These are phyloP conservation scores for Copsychus sechellarum DNA, from an alignment of 2,113 vertebrate genomes.

Conservation along the genomic window DNA sequence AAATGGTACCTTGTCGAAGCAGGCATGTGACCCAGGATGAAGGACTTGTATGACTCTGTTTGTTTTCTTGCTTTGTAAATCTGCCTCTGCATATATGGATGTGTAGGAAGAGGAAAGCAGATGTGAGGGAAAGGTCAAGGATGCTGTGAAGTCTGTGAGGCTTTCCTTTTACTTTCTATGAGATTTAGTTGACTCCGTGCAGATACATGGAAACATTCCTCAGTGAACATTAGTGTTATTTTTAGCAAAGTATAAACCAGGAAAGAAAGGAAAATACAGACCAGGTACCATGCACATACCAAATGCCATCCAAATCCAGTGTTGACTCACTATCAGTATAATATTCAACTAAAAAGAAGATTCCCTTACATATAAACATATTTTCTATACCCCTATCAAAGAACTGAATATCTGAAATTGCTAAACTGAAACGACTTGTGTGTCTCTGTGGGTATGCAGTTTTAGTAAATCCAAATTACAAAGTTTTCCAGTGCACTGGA, in stretches of 20 bases:
- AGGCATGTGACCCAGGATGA: constrained; percentile 16
- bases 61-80: background rate
- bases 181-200: background rate
- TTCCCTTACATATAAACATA: background rate
- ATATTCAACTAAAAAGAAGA: background rate
- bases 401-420: background rate
- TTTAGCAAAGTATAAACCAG: background rate
- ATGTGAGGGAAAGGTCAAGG: constrained; percentile 56
- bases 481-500: background rate
- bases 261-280: background rate
- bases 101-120: constrained; percentile 18
- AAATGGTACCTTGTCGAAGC: constrained; percentile 2
- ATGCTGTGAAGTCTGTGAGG: constrained; percentile 2
- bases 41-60: background rate
- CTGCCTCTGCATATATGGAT: background rate
- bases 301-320: background rate
- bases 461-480: background rate
- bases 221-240: background rate
- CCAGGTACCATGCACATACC: background rate
- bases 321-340: background rate
- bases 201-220: background rate
- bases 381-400: background rate
- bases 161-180: background rate
- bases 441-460: background rate
- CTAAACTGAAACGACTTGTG: background rate